Evolutionary conservation across 2,888 invertebrate species (phyloP), one percentile per base, ranked within the genome.

Genomic region (Tetanocera ferruginea): DNA sequence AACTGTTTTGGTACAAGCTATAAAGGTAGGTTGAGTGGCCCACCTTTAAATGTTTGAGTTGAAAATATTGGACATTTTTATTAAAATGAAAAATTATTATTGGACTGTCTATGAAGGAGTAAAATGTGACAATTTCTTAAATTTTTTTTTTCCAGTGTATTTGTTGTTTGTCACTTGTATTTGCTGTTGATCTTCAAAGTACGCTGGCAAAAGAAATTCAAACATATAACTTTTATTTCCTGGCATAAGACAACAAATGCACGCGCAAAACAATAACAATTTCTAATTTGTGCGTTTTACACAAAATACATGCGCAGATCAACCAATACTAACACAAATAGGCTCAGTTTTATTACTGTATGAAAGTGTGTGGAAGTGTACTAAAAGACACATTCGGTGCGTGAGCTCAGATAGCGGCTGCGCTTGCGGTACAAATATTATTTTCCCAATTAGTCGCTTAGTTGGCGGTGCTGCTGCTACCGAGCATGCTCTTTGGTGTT

Each of bases 261-360:
- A 55, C 23, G 23, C 23, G 19, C 67, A 62, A n/a, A 17, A 49
- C 79, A 81, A 78, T 79, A 79, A 82, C 80, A 81, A 79, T 83
- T 79, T 81, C 67, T 81, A 81, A 82, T 82, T 82, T 82, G 80
- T 79, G 76, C 77, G 72, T 76, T 34, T 28, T 17, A 69, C 23
- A 25, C 9, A 69, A 17, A n/a, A 49, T 3, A 49, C 14, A 25
- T 23, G 6, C 9, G 6, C 3, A 19, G 14, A 28, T 5, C 60
- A 11, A 62, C 5, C 17, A 60, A 23, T 25, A 60, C 37, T 0
- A 37, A 66, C 28, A 66, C 37, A 34, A 6, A 66, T 6, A 34
- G 2, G 14, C 49, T 51, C 25, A 23, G 11, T 14, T 25, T 23
- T 25, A 25, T 67, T 14, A 23, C 2, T 43, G 64, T 31, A 62